These are phyloP conservation scores for Augiades crinisus DNA, from an alignment of 2,888 invertebrate species.

Conservation along the genomic window DNA sequence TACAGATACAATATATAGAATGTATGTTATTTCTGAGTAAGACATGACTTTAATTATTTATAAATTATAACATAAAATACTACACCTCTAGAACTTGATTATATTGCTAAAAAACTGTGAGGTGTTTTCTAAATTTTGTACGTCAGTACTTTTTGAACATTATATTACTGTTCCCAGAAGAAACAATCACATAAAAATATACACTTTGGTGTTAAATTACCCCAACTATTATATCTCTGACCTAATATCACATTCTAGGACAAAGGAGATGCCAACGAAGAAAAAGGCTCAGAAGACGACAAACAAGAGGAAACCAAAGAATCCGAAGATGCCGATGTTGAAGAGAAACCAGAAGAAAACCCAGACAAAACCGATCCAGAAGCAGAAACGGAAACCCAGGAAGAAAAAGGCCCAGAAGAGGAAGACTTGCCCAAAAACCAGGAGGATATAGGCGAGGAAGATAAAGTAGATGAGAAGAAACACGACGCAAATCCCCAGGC, in stretches of 20 bases:
- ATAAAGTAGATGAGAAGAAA: slow-evolving; percentile 64
- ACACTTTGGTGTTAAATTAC: no score
- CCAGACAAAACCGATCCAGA: slow-evolving; percentile 42
- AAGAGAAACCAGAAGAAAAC: slow-evolving; percentile 40
- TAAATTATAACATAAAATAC: no score
- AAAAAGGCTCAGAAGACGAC: slow-evolving; percentile 44
- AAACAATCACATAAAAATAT: no score
- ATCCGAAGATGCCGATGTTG: slow-evolving; percentile 38
- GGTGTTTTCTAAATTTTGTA: no score
- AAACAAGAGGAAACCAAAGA: slow-evolving; percentile 76
- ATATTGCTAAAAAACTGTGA: no score
- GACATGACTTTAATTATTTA: no score
- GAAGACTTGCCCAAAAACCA: slow-evolving; percentile 66
- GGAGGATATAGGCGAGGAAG: slow-evolving; percentile 64
- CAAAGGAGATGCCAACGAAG: slow-evolving; percentile 36
- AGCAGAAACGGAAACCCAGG: slow-evolving; percentile 35
- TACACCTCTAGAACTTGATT: no score
- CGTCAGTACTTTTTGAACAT: no score
- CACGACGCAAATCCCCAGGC: slow-evolving; percentile 76
- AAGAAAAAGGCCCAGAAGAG: slow-evolving; percentile 46
- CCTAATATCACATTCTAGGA: slow-evolving; percentile 15
- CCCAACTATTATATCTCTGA: no score
- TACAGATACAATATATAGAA: no score
- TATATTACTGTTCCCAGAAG: no score
- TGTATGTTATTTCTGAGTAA: no score